Percentiles rank a stretch among this genome's conserved stretches.
These are phyloP conservation scores for Chelon auratus DNA, from an alignment of 2,797 vertebrate species.

Conservation along the genomic window DNA sequence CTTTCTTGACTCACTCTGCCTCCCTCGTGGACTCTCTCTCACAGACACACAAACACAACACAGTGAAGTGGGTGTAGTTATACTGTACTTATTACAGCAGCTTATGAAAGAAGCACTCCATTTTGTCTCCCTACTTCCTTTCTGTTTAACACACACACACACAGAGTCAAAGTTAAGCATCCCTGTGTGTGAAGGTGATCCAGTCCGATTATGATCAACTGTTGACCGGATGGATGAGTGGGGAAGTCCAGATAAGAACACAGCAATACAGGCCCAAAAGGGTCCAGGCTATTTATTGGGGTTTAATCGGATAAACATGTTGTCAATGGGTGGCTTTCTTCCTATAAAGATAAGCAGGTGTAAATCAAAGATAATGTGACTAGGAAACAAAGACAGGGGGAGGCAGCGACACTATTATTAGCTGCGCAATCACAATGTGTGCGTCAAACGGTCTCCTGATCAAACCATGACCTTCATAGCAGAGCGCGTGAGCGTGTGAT, in stretches of 20 bases:
- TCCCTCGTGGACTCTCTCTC: not conserved
- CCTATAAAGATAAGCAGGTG: slow-evolving; percentile 64
- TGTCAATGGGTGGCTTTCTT: slow-evolving; percentile 50
- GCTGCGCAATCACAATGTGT: slow-evolving; percentile 15
- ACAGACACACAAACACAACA: slow-evolving; percentile 4
- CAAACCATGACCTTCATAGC: slow-evolving; percentile 55
- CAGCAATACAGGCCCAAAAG: slow-evolving; percentile 7
- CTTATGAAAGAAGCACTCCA: no score
- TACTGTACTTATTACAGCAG: no score
- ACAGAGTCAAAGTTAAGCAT: slow-evolving; percentile 23
- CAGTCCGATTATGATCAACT: slow-evolving; percentile 61
- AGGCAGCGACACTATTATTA: slow-evolving; percentile 35
- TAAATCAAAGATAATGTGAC: slow-evolving; percentile 65
- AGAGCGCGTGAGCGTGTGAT: not conserved
- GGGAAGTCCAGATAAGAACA: slow-evolving; percentile 66
- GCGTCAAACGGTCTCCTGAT: slow-evolving; percentile 24
- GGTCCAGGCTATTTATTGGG: slow-evolving; percentile 43
- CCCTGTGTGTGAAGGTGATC: slow-evolving; percentile 69
- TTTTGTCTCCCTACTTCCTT: not conserved
- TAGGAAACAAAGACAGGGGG: slow-evolving; percentile 22
- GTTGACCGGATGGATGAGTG: slow-evolving; percentile 47
- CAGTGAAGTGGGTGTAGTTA: not conserved
- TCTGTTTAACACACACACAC: slow-evolving; percentile 2
- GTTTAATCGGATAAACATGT: slow-evolving; percentile 20
- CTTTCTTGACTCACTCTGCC: slow-evolving; percentile 5